A percentile compares a stretch with the other conserved stretches of the same genome.
Conservation (phyloP, 2,797 vertebrate species). For the Enteromius paludinosus region DNA sequence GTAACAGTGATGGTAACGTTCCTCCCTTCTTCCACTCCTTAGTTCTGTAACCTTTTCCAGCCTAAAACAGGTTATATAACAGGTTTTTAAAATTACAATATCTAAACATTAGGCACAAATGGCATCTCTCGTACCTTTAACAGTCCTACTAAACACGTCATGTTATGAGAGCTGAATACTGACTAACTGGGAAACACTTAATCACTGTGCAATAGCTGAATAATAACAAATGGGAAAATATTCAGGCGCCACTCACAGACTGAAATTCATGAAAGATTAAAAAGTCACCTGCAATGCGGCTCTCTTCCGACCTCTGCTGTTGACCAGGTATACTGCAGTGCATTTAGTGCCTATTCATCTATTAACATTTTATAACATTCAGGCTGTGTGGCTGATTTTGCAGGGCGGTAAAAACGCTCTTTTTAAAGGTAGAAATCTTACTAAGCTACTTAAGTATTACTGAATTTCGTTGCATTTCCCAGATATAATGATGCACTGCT, state of each 20-base stretch:
- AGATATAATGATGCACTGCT: neutral
- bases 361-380: neutral
- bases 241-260: neutral
- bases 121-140: neutral
- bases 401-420: neutral
- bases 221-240: constrained; percentile 8
- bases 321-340: neutral
- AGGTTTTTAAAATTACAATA: neutral
- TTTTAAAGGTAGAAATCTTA: neutral
- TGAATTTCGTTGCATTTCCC: neutral
- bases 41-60: neutral
- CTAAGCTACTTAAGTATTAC: neutral
- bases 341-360: neutral
- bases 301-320: constrained; percentile 48
- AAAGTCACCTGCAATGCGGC: neutral
- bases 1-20: neutral
- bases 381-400: neutral
- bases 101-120: neutral
- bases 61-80: neutral
- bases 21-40: neutral
- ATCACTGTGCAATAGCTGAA: neutral
- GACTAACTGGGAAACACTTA: neutral
- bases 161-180: neutral
- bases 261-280: neutral
- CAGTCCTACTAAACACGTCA: neutral